Conservation (phyloP, 1,140 invertebrate genomes). For the Aphaenogaster floridana region DNA sequence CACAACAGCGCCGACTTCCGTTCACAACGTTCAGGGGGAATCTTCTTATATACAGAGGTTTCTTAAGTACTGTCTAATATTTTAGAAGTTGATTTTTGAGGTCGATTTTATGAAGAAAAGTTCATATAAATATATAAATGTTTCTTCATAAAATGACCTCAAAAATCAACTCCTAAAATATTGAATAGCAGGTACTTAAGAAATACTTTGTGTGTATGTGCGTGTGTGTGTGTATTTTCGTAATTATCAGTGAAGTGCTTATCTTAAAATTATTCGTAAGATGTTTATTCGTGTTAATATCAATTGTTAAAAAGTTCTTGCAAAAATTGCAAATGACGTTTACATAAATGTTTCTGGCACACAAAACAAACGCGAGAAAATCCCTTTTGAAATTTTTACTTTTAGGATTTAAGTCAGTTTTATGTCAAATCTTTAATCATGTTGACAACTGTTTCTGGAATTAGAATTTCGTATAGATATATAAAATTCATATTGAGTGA, state of each 20-base stretch:
- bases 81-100: too few species aligned
- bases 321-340: neutral
- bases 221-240: neutral
- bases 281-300: neutral
- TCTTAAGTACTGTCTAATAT: too few species aligned
- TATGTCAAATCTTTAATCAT: neutral
- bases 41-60: too few species aligned
- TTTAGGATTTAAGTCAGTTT: neutral
- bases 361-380: neutral
- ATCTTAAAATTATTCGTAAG: neutral
- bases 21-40: neutral
- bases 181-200: too few species aligned
- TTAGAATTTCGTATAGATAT: neutral
- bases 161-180: too few species aligned
- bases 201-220: too few species aligned
- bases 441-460: neutral
- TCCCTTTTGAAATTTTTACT: neutral
- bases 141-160: too few species aligned
- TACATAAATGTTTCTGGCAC: neutral
- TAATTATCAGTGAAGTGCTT: neutral
- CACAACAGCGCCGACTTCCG: neutral
- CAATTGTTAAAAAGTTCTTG: neutral
- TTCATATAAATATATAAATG: too few species aligned
- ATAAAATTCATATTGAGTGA: neutral
- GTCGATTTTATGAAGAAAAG: too few species aligned